Evolutionary conservation across 2,113 vertebrate genomes (phyloP), one percentile per base, ranked within the genome.

Genomic region (Plotosus lineatus): DNA sequence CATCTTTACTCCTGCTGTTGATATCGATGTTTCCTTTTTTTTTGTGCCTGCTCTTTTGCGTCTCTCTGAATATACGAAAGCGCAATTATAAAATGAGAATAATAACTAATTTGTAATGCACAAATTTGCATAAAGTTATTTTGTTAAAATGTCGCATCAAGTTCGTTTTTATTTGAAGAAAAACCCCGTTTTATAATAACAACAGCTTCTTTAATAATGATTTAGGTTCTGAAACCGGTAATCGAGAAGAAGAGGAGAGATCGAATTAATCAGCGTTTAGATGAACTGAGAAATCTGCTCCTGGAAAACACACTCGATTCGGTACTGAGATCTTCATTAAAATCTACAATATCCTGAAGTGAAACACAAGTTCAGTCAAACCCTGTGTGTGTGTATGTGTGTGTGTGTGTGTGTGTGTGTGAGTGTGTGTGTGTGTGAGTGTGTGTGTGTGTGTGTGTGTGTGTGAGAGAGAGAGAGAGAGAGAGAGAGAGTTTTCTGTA

Each of bases 211-310:
- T n/a, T 72, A 9, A n/a, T 46, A 19, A 74, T 36, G 0, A 31
- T 17, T 6, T 53, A 92, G 91, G 78, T 91, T 9, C 82, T 90
- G 75, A 92, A 92, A n/a, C 91, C 91, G 6, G 78, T 90, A n/a
- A 89, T 92, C 50, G 91, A 92, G 74, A 92, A 92, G 55, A 86
- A 89, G 63, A 85, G 91, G 26, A 82, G 91, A 77, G 91, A 92
- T 65, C 58, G 91, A 3, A 92, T 92, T 58, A 92, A 92, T 69
- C 90, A 89, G 26, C 88, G 91, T 21, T 80, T 92, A 76, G 89
- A 91, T 10, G 90, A 91, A 36, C 85, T 92, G 3, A 81, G 89
- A 28, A 80, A 84, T 0, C 81, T 92, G 8, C 86, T 92, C 0
- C 40, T 91, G 33, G 88, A 86, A n/a, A 86, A 90, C 81, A 90